Evolutionary conservation across 1,140 invertebrate genomes (phyloP), one percentile per base, ranked within the genome.

Genomic region (Saccostrea cuccullata): DNA sequence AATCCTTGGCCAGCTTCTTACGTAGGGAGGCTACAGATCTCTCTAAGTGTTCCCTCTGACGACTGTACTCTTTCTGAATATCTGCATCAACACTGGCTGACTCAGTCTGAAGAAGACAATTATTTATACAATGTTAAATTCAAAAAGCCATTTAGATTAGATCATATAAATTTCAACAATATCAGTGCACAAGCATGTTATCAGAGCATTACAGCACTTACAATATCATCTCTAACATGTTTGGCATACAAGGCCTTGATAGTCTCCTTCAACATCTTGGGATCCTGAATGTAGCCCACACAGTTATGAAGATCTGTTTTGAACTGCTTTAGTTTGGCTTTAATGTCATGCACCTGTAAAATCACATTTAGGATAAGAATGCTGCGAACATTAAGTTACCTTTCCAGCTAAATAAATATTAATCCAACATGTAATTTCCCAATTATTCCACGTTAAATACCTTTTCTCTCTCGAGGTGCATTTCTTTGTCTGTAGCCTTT

Each of bases 231-330:
- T 88, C 95, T 94, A 2, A 95, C 97, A 92, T 98, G 97, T 92
- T 97, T 97, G 85, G 97, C 96, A 93, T 97, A 97, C 89, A 98
- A 95, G 20, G 96, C 96, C 93, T 96, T 97, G 1, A 98, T 96
- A n/a, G 96, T 96, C n/a, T 96, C 96, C 95, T 98, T 98, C 2
- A 98, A 94, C 84, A 97, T 96, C 26, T 96, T 96, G 0, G 97
- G 96, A 89, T 98, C 96, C 94, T 98, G 97, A 36, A 98, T 96
- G 47, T 97, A 96, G 0, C 96, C 96, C 8, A 97, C 97, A 91
- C 97, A 96, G 88, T 97, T 96, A 90, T 97, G 96, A 55, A 98
- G 96, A 91, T 98, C 97, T 55, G 96, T 96, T 93, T 97, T 96
- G 55, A 98, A 97, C 91, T 96, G 96, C 90, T 97, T 96, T 8